Conservation (phyloP, 2,888 invertebrate genomes). For the Ypsolopha scabrella region DNA sequence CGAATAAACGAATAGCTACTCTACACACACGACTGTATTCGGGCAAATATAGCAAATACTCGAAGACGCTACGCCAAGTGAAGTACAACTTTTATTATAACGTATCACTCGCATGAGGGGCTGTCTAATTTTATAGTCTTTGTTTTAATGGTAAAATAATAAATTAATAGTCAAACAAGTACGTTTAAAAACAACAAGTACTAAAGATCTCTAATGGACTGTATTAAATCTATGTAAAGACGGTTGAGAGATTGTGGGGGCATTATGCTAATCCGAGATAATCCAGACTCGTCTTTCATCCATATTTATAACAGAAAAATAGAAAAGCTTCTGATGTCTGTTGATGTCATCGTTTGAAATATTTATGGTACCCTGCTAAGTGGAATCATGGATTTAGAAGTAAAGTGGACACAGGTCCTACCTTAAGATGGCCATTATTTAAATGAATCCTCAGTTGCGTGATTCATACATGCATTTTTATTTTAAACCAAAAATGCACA, state of each 20-base stretch:
- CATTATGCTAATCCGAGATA: slow-evolving; percentile 16
- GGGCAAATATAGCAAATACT: no score
- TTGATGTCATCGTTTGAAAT: background rate
- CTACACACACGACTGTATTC: no score
- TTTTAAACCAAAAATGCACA: no score
- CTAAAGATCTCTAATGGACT: background rate
- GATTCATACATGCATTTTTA: no score
- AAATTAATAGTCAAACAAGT: background rate
- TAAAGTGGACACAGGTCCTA: no score
- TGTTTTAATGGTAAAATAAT: no score
- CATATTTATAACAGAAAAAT: slow-evolving; percentile 11
- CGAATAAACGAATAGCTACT: no score
- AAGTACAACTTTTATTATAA: background rate
- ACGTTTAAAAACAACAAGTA: background rate
- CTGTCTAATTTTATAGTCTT: background rate
- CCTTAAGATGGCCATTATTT: no score
- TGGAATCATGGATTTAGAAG: background rate
- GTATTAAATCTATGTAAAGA: background rate
- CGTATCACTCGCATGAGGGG: no score
- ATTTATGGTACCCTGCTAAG: background rate
- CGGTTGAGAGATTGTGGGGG: slow-evolving; percentile 15
- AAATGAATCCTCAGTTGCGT: no score
- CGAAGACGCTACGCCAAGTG: no score
- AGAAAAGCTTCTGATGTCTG: background rate
- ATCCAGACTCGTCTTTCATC: slow-evolving; percentile 11